Percentiles rank a stretch among this genome's conserved stretches.
These are phyloP conservation scores for Galeruca laticollis DNA, from an alignment of 2,888 invertebrate genomes.

Conservation along the genomic window DNA sequence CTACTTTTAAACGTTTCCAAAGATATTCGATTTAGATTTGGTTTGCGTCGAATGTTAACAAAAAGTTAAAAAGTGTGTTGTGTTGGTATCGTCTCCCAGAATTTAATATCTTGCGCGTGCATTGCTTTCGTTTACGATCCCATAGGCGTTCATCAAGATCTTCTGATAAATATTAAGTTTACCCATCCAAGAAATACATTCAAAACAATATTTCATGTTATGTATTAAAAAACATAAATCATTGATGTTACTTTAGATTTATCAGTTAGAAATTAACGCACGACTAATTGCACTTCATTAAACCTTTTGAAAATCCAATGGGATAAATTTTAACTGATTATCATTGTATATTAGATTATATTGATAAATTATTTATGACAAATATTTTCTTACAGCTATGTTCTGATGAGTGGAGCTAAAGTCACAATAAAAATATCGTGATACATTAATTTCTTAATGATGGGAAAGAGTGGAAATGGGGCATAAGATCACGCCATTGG, in stretches of 20 bases:
- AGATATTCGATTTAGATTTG: conserved; percentile 10
- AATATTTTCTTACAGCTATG: no score
- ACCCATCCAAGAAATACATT: background rate
- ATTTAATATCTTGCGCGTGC: conserved; percentile 8
- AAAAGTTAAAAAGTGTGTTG: conserved; percentile 4
- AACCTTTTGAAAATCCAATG: background rate
- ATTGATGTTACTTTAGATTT: background rate
- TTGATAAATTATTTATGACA: no score
- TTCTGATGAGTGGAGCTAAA: no score
- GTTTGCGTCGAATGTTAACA: background rate
- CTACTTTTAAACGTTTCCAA: background rate
- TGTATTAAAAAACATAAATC: background rate
- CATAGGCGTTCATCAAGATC: conserved; percentile 1
- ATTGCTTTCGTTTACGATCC: background rate
- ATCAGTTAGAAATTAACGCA: background rate
- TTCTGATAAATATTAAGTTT: background rate
- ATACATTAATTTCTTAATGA: no score
- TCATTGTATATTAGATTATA: background rate
- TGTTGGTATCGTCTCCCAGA: background rate
- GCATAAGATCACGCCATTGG: no score
- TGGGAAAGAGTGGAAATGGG: no score
- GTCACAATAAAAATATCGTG: no score
- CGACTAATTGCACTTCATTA: background rate
- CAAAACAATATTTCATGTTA: background rate
- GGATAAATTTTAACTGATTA: background rate